Evolutionary conservation across 2,888 invertebrate species (phyloP), one percentile per base, ranked within the genome.

Genomic region (Nemapogon koenigi): DNA sequence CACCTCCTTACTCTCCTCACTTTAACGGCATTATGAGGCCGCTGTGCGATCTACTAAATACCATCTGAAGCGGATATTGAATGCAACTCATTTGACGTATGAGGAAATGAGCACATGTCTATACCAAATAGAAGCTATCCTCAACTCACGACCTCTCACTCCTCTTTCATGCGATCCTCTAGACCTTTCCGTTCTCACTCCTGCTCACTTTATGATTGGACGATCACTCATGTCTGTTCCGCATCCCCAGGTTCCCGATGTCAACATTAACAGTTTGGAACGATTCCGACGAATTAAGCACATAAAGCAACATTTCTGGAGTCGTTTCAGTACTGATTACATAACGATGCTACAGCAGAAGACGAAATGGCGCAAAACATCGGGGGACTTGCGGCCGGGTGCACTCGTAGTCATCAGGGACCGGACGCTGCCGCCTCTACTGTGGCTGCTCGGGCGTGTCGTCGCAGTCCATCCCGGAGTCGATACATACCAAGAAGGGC

Each of bases 131-230:
- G 29, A 30, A 25, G 29, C 35, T 6, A 22, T 40, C 8, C 18
- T 37, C n/a, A 28, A 36, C 16, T 30, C 30, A 3, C 30, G 37
- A 4, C 40, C 36, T 11, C n/a, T 37, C 25, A 41, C 19, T 18
- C 36, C 44, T 6, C 7, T 47, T 6, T 42, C 40, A 15, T 42
- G 44, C 4, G 38, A 38, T 25, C 38, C 42, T 11, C 8, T 37
- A 14, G 43, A 48, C 26, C 36, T 38, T 17, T 29, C 35, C 14
- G 18, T 30, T 11, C 35, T 44, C 2, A 41, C 43, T 10, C 43
- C 43, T 15, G 43, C 40, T 3, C 42, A 43, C 36, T 49, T 42
- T 28, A 17, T 46, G 6, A 39, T 45, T 11, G 46, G 42, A 1
- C 14, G 40, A 14, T 36, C 43, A 6, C 42, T 46, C 14, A 3